Percentiles rank a stretch among this genome's conserved stretches.
Conservation (phyloP, 2,113 vertebrate genomes). For the Pterocles orientalis region DNA sequence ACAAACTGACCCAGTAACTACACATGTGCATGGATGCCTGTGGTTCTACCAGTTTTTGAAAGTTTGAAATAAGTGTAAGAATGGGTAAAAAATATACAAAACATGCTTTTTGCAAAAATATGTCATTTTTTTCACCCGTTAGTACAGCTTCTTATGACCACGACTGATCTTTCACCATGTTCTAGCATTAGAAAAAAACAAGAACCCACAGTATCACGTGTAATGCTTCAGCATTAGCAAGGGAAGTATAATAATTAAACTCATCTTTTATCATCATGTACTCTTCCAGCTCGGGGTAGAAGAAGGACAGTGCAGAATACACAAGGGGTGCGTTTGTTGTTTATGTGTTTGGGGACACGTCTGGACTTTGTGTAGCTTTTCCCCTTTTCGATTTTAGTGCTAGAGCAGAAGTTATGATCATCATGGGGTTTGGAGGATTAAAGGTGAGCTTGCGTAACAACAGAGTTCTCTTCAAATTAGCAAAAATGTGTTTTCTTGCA, state of each 20-base stretch:
- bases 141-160: neutral
- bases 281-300: neutral
- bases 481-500: neutral
- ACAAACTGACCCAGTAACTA: neutral
- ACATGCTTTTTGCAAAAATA: neutral
- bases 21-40: no score
- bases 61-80: neutral
- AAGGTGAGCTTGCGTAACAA: neutral
- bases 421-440: neutral
- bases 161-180: neutral
- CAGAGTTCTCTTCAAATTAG: neutral
- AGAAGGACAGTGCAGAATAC: neutral
- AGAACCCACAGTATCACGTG: neutral
- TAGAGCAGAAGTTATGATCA: neutral
- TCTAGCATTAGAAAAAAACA: neutral
- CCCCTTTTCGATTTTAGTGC: neutral
- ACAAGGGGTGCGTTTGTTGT: neutral
- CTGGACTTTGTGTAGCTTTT: neutral
- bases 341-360: neutral
- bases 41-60: neutral
- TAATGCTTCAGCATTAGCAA: neutral
- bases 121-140: neutral
- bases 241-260: neutral
- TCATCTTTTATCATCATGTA: rapidly evolving
- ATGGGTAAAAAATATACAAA: neutral